Conservation (phyloP, 1,140 invertebrate species). For the Panagrolaimus sp. region DNA sequence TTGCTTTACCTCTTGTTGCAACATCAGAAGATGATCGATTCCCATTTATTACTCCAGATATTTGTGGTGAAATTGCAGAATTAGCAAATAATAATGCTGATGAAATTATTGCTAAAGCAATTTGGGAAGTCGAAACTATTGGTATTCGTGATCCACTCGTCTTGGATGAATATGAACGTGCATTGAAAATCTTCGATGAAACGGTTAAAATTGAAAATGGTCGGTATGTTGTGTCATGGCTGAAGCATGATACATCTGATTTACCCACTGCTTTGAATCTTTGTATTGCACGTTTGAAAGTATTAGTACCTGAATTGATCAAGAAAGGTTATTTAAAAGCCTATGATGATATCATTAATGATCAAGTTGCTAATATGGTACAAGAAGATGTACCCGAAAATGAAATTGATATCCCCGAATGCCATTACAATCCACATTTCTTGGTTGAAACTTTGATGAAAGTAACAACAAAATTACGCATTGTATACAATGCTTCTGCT, state of each 20-base stretch:
- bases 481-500: slow-evolving; percentile 59
- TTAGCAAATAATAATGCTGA: not conserved
- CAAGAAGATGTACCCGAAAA: slow-evolving; percentile 6
- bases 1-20: not conserved
- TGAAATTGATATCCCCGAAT: not conserved
- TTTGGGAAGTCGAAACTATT: not conserved
- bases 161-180: not conserved
- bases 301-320: not conserved
- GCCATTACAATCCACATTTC: not conserved
- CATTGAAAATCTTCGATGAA: not conserved
- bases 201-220: no score
- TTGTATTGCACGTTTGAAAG: not conserved
- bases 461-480: slow-evolving; percentile 54
- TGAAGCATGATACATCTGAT: not conserved
- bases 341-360: not conserved
- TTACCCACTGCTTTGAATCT: not conserved
- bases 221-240: not conserved
- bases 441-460: slow-evolving; percentile 22
- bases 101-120: no score
- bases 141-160: not conserved
- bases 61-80: not conserved
- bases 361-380: no score
- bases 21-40: not conserved
- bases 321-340: not conserved
- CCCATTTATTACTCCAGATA: not conserved